Conservation (phyloP, 2,888 invertebrate genomes). For the Rhagonycha lutea region DNA sequence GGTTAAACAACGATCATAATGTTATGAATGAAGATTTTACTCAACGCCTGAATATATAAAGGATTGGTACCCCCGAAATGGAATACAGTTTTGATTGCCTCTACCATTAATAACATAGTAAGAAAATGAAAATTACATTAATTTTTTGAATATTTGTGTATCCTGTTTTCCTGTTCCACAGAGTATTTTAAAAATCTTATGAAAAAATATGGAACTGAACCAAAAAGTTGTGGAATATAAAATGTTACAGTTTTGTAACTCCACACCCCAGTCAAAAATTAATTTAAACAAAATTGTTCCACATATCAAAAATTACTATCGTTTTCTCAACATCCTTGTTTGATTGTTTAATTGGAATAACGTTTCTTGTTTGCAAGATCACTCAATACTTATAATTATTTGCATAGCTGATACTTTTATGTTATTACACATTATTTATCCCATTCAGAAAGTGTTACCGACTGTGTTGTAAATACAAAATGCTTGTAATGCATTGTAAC, state of each 20-base stretch:
- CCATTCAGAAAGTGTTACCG: neutral
- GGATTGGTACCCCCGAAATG: neutral
- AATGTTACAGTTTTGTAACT: too few species aligned
- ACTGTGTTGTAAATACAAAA: neutral
- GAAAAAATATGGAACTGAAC: neutral
- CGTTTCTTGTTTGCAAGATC: neutral
- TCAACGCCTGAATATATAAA: neutral
- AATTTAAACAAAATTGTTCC: neutral
- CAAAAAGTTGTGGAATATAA: neutral
- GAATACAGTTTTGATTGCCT: constrained; percentile 17
- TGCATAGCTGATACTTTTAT: neutral
- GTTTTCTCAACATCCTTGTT: neutral
- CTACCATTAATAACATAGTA: neutral
- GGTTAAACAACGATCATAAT: neutral
- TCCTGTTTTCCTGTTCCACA: too few species aligned
- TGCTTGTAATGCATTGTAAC: neutral
- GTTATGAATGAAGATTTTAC: neutral
- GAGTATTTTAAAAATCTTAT: too few species aligned
- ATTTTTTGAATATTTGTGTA: neutral
- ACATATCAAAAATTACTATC: constrained; percentile 2
- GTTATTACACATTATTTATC: neutral
- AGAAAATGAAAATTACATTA: neutral
- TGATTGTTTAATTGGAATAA: constrained; percentile 3
- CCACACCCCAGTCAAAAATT: neutral
- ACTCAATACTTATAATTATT: neutral